Conservation (phyloP, 2,888 invertebrate genomes). For the Drosophila neotestacea region DNA sequence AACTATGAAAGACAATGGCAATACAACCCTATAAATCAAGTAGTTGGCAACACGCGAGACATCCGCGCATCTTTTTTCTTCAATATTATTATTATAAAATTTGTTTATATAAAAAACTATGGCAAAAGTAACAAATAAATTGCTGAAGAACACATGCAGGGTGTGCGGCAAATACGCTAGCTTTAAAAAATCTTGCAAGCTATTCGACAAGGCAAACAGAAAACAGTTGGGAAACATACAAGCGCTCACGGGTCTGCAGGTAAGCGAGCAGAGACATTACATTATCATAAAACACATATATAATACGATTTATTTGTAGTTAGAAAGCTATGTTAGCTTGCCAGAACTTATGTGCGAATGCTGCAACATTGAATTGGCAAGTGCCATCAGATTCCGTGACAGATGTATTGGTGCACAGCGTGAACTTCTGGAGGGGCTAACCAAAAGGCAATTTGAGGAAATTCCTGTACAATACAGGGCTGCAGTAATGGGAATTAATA, state of each 20-base stretch:
- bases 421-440: constrained; percentile 50
- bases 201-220: constrained; percentile 58
- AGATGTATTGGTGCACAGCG: constrained; percentile 65
- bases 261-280: constrained; percentile 18
- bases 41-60: constrained; percentile 55
- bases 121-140: constrained; percentile 60
- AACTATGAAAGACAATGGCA: constrained; percentile 24
- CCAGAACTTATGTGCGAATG: constrained; percentile 72
- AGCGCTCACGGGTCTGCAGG: constrained; percentile 61
- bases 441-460: constrained; percentile 50
- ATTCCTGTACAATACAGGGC: constrained; percentile 54
- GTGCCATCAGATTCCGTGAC: constrained; percentile 62
- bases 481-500: constrained; percentile 49
- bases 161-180: constrained; percentile 73
- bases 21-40: constrained; percentile 21
- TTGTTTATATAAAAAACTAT: constrained; percentile 46
- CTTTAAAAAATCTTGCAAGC: constrained; percentile 65
- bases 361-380: constrained; percentile 57
- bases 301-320: constrained; percentile 23
- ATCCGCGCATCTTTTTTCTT: constrained; percentile 51
- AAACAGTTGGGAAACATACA: constrained; percentile 63
- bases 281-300: constrained; percentile 2
- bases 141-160: constrained; percentile 68
- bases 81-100: constrained; percentile 27
- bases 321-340: constrained; percentile 52